Base-by-base conservation (phyloP, 2,888 invertebrate species). In the Pseudococcus viburni region DNA sequence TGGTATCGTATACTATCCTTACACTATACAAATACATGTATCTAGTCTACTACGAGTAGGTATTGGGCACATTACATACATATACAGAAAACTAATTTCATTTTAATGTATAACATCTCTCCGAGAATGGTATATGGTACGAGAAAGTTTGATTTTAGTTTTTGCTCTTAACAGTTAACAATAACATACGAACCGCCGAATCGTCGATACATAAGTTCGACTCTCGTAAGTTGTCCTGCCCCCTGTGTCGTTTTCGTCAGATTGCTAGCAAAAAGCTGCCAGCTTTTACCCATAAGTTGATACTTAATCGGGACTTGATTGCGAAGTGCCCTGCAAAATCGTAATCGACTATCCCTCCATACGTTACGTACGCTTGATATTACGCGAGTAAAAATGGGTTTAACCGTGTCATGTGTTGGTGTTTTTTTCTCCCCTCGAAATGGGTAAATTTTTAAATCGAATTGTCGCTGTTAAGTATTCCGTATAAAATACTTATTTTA, bases 131-230 rank as follows among this genome's bases (percentile, higher is more conserved):
- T 55, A 55, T 15, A 8, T n/a, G n/a, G n/a, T 51, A 55, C 55
- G 68, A 33, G 42, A 77, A 77, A 77, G 39, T 77, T 77, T n/a
- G 77, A 77, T 77, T 77, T 77, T 42, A 77, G 77, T 68, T 68
- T 68, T 68, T 68, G 68, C 68, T 68, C 68, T 26, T 68, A 42
- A 55, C 55, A n/a, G 15, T 12, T 55, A 55, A 55, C 55, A 55
- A 51, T 51, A 51, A 51, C 51, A 51, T 51, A 51, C 51, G 51
- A 51, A 55, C 55, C 55, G 55, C 8, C 55, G n/a, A 4, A 4
- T 0, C 55, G 55, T n/a, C 55, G n/a, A 55, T n/a, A 51, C 11
- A 51, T n/a, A n/a, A 55, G 55, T 17, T 7, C n/a, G 55, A 55
- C 15, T 55, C 42, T 42, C 42, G 42, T 42, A 42, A 42, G n/a